These are phyloP conservation scores for Hirtodrosophila alboralis DNA, from an alignment of 2,888 invertebrate species.

Conservation along the genomic window DNA sequence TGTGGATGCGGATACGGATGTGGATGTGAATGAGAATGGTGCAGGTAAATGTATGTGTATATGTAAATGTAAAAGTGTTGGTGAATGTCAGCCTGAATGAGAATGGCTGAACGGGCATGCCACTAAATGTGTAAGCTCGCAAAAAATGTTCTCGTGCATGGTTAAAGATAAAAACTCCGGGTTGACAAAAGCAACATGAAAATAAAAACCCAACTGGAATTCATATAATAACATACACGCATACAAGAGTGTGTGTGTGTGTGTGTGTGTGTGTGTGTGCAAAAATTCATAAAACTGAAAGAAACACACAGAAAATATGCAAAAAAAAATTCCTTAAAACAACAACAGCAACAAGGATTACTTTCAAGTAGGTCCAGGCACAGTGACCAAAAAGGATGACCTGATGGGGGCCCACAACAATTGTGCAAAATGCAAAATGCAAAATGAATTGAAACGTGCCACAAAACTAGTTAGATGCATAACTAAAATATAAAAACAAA, in stretches of 20 bases:
- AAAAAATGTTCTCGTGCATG: slow-evolving; percentile 46
- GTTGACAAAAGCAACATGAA: slow-evolving; percentile 47
- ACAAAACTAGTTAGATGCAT: slow-evolving; percentile 58
- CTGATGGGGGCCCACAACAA: slow-evolving; percentile 17
- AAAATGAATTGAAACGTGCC: slow-evolving; percentile 65
- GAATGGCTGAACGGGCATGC: slow-evolving; percentile 20
- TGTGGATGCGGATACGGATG: slow-evolving; percentile 5
- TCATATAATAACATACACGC: slow-evolving; percentile 43
- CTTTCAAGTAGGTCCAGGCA: slow-evolving; percentile 31
- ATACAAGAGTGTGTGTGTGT: slow-evolving; percentile 4
- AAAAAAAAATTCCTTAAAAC: slow-evolving; percentile 43
- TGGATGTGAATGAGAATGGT: slow-evolving; percentile 10
- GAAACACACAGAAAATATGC: slow-evolving; percentile 47
- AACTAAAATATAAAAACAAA: slow-evolving; percentile 41
- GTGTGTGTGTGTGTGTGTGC: slow-evolving; percentile 11
- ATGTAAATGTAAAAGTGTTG: slow-evolving; percentile 1
- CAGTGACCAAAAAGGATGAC: slow-evolving; percentile 2
- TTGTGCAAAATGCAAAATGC: too few species aligned
- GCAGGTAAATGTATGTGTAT: background rate
- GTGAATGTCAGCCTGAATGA: slow-evolving; percentile 1
- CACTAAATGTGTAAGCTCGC: slow-evolving; percentile 44
- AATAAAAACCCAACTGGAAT: slow-evolving; percentile 31
- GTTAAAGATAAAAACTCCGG: slow-evolving; percentile 46
- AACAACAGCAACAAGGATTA: slow-evolving; percentile 31
- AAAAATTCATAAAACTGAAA: slow-evolving; percentile 52